Base-by-base conservation (phyloP, 2,113 vertebrate genomes). In the Semnornis frantzii region DNA sequence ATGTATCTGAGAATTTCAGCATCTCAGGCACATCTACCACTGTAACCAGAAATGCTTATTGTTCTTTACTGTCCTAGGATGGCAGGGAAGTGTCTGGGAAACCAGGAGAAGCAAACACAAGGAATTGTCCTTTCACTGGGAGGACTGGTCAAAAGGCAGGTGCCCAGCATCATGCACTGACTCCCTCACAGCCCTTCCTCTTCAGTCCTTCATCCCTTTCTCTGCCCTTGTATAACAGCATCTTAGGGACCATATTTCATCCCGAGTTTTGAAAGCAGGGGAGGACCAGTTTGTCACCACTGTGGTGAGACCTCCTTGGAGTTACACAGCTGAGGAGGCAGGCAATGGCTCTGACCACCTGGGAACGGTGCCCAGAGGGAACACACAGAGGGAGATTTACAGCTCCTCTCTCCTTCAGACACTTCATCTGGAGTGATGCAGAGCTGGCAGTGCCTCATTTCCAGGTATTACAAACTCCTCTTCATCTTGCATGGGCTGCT, bases 361-460 rank as follows among this genome's bases (percentile, higher is more conserved):
- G 27, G 82, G 91, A 85, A 59, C 0, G 1, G 11, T 76, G 90
- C 89, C 82, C n/a, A n/a, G n/a, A n/a, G n/a, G n/a, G n/a, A n/a
- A 69, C 2, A 44, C 57, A 42, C 76, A 18, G 20, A 44, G 52
- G 54, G 69, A 57, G 55, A 71, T 65, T 72, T 81, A 75, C 71
- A 88, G 72, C 66, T 85, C 44, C 72, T 85, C 55, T 87, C 60
- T 63, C 72, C 57, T 82, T 63, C 86, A 82, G 66, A 74, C 69
- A 8, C 58, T 44, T 88, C n/a, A 30, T 31, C 54, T 65, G 80
- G 50, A 1, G 0, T 0, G 9, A 23, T 3, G 57, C 73, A 72
- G 79, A 72, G 82, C 69, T 68, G 65, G 39, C 70, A 79, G 82
- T 52, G 57, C 72, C 89, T 89, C 73, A 11, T 12, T 72, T 34